phyloP scores from a whole-genome alignment of 2,888 invertebrate species.

The Meloe dianella region DNA sequence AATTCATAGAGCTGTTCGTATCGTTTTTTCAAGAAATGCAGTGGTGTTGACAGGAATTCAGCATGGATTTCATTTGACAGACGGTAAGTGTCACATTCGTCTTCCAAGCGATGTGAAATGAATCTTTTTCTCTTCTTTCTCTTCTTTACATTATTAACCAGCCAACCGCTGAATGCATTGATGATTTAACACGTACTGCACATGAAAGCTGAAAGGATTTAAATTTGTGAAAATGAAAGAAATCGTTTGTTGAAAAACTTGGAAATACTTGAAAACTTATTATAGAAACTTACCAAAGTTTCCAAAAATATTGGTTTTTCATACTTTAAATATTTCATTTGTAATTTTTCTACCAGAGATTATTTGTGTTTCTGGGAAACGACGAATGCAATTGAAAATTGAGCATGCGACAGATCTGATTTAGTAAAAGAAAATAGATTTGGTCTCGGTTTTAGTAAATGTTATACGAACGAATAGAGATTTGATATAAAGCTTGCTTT shows the following conservation, averaged over 20 bases:
- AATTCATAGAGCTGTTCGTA: not conserved
- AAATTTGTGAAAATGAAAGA: not conserved
- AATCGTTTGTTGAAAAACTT: slow-evolving; percentile 4
- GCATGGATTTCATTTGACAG: not conserved
- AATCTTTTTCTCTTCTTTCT: not conserved
- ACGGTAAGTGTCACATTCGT: not conserved
- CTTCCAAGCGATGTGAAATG: not conserved
- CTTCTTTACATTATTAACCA: not conserved
- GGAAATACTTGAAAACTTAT: not conserved
- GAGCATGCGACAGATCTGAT: not conserved
- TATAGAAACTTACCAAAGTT: not conserved
- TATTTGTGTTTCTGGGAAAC: not conserved
- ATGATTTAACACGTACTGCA: slow-evolving; percentile 10
- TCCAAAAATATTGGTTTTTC: not conserved
- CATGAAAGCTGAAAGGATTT: not conserved
- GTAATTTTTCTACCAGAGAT: not conserved
- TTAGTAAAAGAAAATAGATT: not conserved
- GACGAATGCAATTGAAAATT: not conserved
- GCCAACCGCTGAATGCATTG: slow-evolving; percentile 6
- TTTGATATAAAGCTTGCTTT: not conserved
- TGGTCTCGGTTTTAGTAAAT: not conserved
- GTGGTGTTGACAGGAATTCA: not conserved
- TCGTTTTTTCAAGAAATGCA: not conserved
- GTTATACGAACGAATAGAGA: not conserved
- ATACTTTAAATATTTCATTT: not conserved